Evolutionary conservation across 2,113 vertebrate species (phyloP).

Genomic region (Trematomus loennbergii): DNA sequence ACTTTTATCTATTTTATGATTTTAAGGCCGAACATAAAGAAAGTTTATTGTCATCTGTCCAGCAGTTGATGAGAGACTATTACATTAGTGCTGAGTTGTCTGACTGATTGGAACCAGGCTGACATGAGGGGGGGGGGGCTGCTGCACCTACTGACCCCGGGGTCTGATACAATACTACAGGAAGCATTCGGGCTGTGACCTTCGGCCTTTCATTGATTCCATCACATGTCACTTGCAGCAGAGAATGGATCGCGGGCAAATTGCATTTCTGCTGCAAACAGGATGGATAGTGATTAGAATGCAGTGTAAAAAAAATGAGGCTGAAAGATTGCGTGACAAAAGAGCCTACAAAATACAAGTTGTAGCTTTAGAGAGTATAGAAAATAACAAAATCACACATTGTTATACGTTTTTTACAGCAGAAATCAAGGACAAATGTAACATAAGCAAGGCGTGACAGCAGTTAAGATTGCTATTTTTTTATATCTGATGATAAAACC

Average conservation of each 20-base stretch:
- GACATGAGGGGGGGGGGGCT: background rate
- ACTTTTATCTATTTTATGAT: slow-evolving; percentile 47
- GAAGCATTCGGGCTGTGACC: slow-evolving; percentile 4
- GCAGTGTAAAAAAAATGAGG: background rate
- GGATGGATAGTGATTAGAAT: slow-evolving; percentile 6
- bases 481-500: background rate
- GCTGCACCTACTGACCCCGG: slow-evolving; percentile 24
- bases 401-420: background rate
- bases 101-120: slow-evolving; percentile 29
- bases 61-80: slow-evolving; percentile 43
- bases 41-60: slow-evolving; percentile 51
- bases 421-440: slow-evolving; percentile 30
- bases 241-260: slow-evolving; percentile 43
- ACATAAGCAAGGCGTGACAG: background rate
- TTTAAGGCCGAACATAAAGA: slow-evolving; percentile 46
- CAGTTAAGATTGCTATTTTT: background rate
- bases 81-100: slow-evolving; percentile 54
- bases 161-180: slow-evolving; percentile 8
- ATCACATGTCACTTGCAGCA: slow-evolving; percentile 35
- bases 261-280: slow-evolving; percentile 28
- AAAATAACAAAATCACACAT: background rate
- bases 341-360: background rate
- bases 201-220: slow-evolving; percentile 52
- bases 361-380: background rate
- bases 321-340: background rate